Percentiles rank a stretch among this genome's conserved stretches.
Evolutionary conservation across 2,797 vertebrate genomes (phyloP).

Genomic region (Sebastiscus albofasciatus): DNA sequence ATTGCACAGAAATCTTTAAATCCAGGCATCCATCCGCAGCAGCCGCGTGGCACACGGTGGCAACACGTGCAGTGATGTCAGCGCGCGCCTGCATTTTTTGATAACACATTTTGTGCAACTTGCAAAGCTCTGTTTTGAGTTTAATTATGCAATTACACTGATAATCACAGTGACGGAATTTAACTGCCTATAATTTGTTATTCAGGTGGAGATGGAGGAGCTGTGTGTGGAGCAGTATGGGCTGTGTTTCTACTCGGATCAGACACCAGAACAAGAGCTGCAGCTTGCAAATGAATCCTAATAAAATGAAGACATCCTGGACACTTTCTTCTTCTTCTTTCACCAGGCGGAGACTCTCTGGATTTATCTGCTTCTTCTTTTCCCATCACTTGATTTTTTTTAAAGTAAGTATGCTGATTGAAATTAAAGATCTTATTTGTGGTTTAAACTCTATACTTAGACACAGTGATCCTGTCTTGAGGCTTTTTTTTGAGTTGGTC

Average conservation of each 20-base stretch:
- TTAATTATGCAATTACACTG: conserved; percentile 77
- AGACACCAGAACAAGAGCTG: conserved; percentile 54
- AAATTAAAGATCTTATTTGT: not conserved
- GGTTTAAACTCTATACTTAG: not conserved
- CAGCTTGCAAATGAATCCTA: conserved; percentile 53
- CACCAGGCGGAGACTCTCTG: conserved; percentile 46
- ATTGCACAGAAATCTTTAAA: conserved; percentile 84
- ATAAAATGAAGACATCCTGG: conserved; percentile 58
- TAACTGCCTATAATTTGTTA: conserved; percentile 75
- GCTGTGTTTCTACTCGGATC: conserved; percentile 53
- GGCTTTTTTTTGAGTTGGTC: conserved; percentile 3
- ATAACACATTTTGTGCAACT: conserved; percentile 69
- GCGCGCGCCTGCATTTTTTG: conserved; percentile 57
- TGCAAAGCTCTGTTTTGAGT: conserved; percentile 69
- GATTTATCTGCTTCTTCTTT: conserved; percentile 45
- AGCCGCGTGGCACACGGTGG: conserved; percentile 67
- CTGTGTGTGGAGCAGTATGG: conserved; percentile 58
- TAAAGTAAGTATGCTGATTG: conserved; percentile 60
- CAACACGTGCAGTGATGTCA: conserved; percentile 72
- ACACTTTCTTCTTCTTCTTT: conserved; percentile 39
- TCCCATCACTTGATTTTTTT: conserved; percentile 54
- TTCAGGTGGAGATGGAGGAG: conserved; percentile 76
- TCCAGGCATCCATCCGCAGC: conserved; percentile 70
- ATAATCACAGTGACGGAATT: conserved; percentile 78
- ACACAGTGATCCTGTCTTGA: not conserved